A percentile compares a stretch with the other conserved stretches of the same genome.
Evolutionary conservation across 2,113 vertebrate genomes (phyloP).

Genomic region (Pimephales promelas): DNA sequence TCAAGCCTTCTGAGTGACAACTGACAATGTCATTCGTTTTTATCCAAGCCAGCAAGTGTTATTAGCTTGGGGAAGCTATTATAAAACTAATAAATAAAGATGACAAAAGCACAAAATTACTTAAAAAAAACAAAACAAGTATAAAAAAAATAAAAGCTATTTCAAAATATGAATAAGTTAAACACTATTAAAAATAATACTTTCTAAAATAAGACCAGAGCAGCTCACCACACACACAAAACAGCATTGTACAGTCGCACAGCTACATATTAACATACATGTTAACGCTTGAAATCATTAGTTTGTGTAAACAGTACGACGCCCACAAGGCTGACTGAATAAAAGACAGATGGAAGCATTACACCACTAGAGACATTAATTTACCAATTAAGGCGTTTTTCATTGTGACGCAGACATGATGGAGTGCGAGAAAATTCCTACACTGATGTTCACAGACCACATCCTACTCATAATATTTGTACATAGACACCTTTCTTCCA

Average conservation of each 20-base stretch:
- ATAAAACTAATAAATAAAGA: too few species aligned
- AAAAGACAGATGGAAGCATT: conserved; percentile 39
- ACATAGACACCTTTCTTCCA: conserved; percentile 34
- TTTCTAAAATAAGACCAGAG: not conserved
- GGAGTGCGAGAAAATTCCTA: not conserved
- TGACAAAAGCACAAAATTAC: not conserved
- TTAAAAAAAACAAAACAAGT: not conserved
- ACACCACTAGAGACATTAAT: not conserved
- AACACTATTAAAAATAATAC: not conserved
- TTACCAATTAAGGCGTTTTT: conserved; percentile 28
- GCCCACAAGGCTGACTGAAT: conserved; percentile 20
- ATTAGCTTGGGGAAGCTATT: too few species aligned
- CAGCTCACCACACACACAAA: not conserved
- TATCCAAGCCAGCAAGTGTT: too few species aligned
- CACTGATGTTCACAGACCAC: conserved; percentile 30
- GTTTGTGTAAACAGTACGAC: conserved; percentile 39
- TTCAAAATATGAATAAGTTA: not conserved
- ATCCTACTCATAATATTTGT: conserved; percentile 21
- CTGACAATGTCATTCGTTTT: too few species aligned
- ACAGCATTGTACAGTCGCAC: not conserved
- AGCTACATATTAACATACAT: conserved; percentile 30
- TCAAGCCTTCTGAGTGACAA: too few species aligned
- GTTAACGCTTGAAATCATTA: conserved; percentile 30
- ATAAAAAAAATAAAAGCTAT: not conserved
- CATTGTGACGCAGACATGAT: conserved; percentile 10